Conservation (phyloP, 2,797 vertebrate species). For the Trichosurus vulpecula region DNA sequence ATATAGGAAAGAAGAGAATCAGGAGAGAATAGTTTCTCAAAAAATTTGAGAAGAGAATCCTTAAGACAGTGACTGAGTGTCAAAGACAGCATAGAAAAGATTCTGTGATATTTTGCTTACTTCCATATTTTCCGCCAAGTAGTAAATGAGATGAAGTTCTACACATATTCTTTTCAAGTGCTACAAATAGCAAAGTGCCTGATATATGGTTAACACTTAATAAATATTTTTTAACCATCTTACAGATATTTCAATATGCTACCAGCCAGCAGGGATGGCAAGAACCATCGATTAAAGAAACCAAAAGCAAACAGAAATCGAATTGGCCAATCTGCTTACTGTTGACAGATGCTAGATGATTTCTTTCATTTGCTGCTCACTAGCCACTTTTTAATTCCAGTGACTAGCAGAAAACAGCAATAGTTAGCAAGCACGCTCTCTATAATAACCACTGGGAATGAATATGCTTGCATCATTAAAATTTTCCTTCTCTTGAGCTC, state of each 20-base stretch:
- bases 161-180: not conserved
- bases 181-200: not conserved
- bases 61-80: not conserved
- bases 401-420: conserved; percentile 14
- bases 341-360: conserved; percentile 28
- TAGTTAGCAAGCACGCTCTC: not conserved
- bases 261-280: not conserved
- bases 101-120: not conserved
- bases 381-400: not conserved
- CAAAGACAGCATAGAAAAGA: not conserved
- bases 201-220: not conserved
- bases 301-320: conserved; percentile 6
- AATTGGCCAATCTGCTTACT: conserved; percentile 18
- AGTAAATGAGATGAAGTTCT: not conserved
- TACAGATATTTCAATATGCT: not conserved
- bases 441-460: not conserved
- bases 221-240: not conserved
- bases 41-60: not conserved
- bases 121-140: not conserved
- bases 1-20: not conserved
- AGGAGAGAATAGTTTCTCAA: not conserved
- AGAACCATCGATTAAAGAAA: not conserved
- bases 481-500: not conserved
- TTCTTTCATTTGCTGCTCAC: not conserved
- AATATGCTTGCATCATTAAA: not conserved